Conservation (phyloP, 1,140 invertebrate species). For the Thaumetopoea pityocampa region DNA sequence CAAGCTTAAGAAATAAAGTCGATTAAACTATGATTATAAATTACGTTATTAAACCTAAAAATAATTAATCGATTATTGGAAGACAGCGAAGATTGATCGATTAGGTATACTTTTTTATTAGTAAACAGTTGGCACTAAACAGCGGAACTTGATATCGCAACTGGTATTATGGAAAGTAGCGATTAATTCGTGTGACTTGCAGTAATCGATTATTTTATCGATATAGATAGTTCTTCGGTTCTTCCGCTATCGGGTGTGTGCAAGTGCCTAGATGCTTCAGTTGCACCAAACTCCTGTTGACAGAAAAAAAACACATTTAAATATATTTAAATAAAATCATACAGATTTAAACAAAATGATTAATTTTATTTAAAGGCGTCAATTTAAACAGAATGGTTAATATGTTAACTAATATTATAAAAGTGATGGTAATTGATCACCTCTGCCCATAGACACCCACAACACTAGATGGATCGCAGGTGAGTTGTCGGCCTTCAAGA, state of each 20-base stretch:
- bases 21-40: slow-evolving; percentile 5
- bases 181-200: slow-evolving; percentile 27
- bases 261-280: slow-evolving; percentile 67
- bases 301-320: slow-evolving; percentile 7
- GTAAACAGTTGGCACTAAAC: slow-evolving; percentile 35
- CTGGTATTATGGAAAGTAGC: slow-evolving; percentile 19
- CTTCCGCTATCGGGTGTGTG: slow-evolving; percentile 68
- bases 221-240: slow-evolving; percentile 73
- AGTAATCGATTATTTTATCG: slow-evolving; percentile 41
- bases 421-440: no score
- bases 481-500: no score
- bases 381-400: no score
- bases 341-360: no score
- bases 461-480: no score
- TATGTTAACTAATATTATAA: no score
- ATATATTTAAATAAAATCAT: no score
- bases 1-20: no score
- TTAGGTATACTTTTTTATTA: slow-evolving; percentile 26
- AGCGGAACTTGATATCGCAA: slow-evolving; percentile 9
- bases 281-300: slow-evolving; percentile 66
- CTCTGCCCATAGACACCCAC: no score
- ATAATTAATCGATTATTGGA: slow-evolving; percentile 23
- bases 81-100: slow-evolving; percentile 24
- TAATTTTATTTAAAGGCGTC: no score
- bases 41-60: slow-evolving; percentile 9